Percentiles rank a stretch among this genome's conserved stretches.
phyloP scores from a whole-genome alignment of 2,888 invertebrate species.

The Lycocerus yunnanus region DNA sequence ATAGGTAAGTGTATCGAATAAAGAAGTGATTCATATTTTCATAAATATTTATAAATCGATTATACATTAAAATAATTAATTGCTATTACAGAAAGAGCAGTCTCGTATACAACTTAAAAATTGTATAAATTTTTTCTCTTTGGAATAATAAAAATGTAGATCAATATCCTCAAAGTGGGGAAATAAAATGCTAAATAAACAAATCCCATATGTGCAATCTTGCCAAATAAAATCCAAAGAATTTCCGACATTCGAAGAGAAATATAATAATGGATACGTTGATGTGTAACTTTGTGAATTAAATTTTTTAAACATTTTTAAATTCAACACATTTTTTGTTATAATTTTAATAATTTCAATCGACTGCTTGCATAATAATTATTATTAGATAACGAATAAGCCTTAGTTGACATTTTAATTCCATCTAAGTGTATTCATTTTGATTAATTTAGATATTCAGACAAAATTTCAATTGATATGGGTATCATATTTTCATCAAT shows the following conservation, averaged over 20 bases:
- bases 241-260: neutral
- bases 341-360: neutral
- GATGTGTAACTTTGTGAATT: neutral
- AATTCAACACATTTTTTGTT: neutral
- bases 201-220: slow-evolving; percentile 1
- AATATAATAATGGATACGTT: neutral
- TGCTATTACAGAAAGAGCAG: neutral
- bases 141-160: neutral
- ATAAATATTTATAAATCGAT: neutral
- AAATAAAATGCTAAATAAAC: neutral
- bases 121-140: neutral
- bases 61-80: neutral
- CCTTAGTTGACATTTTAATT: neutral
- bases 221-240: neutral
- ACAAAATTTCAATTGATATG: neutral
- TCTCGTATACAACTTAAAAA: neutral
- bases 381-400: neutral
- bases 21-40: neutral
- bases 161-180: neutral
- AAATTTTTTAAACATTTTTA: neutral
- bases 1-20: neutral
- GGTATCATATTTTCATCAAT: neutral
- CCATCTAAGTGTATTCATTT: neutral
- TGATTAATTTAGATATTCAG: neutral
- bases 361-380: neutral